Conservation (phyloP, 2,888 invertebrate species). For the Tipula lateralis region DNA sequence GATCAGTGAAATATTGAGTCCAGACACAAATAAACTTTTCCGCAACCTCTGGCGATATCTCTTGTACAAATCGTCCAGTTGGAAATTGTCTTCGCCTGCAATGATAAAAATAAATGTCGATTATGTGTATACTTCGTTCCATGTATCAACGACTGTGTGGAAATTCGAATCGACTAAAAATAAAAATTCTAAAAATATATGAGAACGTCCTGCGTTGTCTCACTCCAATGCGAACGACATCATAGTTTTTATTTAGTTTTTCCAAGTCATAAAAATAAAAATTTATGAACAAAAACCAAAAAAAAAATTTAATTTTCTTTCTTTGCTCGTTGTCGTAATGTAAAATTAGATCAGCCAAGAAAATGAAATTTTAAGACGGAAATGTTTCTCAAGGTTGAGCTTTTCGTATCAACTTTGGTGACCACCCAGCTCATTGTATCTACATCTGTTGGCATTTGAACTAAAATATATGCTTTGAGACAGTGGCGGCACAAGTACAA, state of each 20-base stretch:
- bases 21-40: conserved; percentile 48
- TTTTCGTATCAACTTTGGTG: too few species aligned
- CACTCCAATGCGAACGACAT: not conserved
- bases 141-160: not conserved
- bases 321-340: not conserved
- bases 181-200: conserved; percentile 11
- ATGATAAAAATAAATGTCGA: conserved; percentile 19
- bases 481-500: too few species aligned
- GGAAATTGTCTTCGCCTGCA: conserved; percentile 46
- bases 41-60: conserved; percentile 49
- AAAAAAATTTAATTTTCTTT: not conserved
- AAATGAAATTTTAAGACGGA: not conserved
- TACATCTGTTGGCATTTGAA: too few species aligned
- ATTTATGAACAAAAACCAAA: not conserved
- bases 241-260: not conserved
- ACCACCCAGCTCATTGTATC: too few species aligned
- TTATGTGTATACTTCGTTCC: not conserved
- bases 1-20: conserved; percentile 45
- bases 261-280: not conserved
- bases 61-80: conserved; percentile 49
- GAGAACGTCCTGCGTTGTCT: not conserved
- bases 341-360: not conserved
- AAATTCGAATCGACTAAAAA: not conserved
- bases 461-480: too few species aligned
- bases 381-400: too few species aligned